Base-by-base conservation (phyloP, 2,888 invertebrate genomes). In the Dimorphilus gyrociliatus region DNA sequence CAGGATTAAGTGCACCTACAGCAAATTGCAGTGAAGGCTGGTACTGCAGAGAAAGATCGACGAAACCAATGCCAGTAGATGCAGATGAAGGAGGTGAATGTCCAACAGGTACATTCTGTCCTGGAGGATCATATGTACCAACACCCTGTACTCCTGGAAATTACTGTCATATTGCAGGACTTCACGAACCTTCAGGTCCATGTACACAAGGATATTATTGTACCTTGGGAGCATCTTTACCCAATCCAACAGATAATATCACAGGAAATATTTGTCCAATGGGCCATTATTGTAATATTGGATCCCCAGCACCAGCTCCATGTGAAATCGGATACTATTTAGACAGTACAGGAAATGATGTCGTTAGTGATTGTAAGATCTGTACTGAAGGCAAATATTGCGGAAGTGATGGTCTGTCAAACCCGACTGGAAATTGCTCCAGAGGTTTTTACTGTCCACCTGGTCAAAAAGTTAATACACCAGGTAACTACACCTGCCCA, bases 191-290 rank as follows among this genome's bases (percentile, higher is more conserved):
- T 0, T 44, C 46, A 8, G 52, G 47, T 16, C 36, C 36, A 23
- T 56, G 56, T 30, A 42, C 45, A 18, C 48, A 52, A 38, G 55
- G 57, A 2, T 57, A 50, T 39, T 55, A 49, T 39, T 57, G 57
- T 35, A 37, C 36, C 2, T 35, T 40, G 14, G 42, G 42, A 14
- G 46, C 53, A 12, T 36, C 36, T 16, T 30, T 43, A 19, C 40
- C 42, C 21, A 46, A 37, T 14, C 58, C 56, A 2, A 43, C 43
- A 3, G 51, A 52, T 35, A 45, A 43, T n/a, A 25, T 37, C 2
- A 53, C 51, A 12, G 56, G 58, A 2, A 40, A 45, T 25, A 38
- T 41, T 15, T 58, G 58, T 38, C 56, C 56, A 1, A 30, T 24
- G 8, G 57, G 56, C 4, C 43, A 51, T 35, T 57, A 55, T 37